phyloP scores from a whole-genome alignment of 1,140 invertebrate genomes.

The Zelostemma sp. region DNA sequence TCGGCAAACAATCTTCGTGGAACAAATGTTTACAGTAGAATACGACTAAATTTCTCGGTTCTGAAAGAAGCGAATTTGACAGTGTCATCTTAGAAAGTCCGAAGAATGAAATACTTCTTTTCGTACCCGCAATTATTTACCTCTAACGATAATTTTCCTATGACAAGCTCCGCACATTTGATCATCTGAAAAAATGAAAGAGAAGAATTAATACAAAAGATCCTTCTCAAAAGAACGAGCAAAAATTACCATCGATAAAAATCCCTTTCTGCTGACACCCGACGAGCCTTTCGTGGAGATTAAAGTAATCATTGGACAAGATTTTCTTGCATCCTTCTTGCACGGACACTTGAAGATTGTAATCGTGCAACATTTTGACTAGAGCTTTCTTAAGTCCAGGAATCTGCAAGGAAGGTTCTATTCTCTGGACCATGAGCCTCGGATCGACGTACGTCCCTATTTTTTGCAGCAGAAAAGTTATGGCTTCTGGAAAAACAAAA shows the following conservation, averaged over 20 bases:
- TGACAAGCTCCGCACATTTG: conserved; percentile 83
- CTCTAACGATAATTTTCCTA: conserved; percentile 78
- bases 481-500: conserved; percentile 73
- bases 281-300: conserved; percentile 87
- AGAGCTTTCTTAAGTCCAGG: conserved; percentile 91
- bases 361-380: conserved; percentile 96
- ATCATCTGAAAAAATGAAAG: conserved; percentile 73
- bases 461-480: conserved; percentile 82
- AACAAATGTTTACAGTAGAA: conserved; percentile 94
- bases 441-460: conserved; percentile 94
- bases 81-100: too few species aligned
- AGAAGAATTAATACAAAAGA: conserved; percentile 15
- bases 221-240: too few species aligned
- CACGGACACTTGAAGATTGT: conserved; percentile 92
- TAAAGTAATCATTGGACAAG: conserved; percentile 89
- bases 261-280: conserved; percentile 83
- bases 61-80: conserved; percentile 63
- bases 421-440: conserved; percentile 86
- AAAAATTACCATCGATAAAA: conserved; percentile 72
- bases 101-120: too few species aligned
- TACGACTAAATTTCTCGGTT: conserved; percentile 80
- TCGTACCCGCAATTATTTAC: conserved; percentile 59
- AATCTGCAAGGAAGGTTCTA: conserved; percentile 86
- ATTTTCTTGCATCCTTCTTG: conserved; percentile 92
- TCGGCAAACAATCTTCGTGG: conserved; percentile 85